Base-by-base conservation (phyloP, 1,140 invertebrate genomes). In the Mycetomoellerius zeteki region DNA sequence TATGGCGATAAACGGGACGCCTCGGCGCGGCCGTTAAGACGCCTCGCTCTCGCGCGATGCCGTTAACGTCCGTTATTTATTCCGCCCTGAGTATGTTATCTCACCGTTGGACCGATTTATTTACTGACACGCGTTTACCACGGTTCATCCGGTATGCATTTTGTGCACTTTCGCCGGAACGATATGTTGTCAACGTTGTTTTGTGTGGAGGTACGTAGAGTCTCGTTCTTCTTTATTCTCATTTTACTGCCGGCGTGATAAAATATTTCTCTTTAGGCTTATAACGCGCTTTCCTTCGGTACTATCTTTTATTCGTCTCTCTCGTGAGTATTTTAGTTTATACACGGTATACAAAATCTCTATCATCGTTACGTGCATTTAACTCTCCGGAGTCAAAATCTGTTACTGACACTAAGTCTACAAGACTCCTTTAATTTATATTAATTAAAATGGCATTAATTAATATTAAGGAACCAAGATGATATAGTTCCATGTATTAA, bases 1-100 rank as follows among this genome's bases (percentile, higher is more conserved):
- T 89, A 89, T 58, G 65, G 75, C 56, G 88, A 90, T 91, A 91
- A 90, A 88, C 30, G 64, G 21, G 30, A 54, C 77, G 30, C 24
- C 54, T 84, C 37, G 43, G 3, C 60, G 58, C 12, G 67, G 69
- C 80, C 73, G 86, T 90, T 82, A 90, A 88, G 62, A 76, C 56
- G 37, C 50, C 62, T 72, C 37, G 37, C 56, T 58, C 47, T 56
- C 64, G 64, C 64, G 30, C 30, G 47, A 3, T 77, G 76, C 52
- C 75, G 47, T 89, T 77, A 71, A 71, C 43, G 43, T 43, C 43
- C 84, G 43, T 90, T 90, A 86, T 78, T 76, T 80, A 67, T 87
- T 87, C 43, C 69, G 33, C 27, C 12, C n/a, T 19, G 33, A 82
- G 24, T 16, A 27, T 19, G 75, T 72, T 89, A 89, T 89, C 84